phyloP scores from a whole-genome alignment of 2,888 invertebrate genomes.

The Parnassius smintheus region DNA sequence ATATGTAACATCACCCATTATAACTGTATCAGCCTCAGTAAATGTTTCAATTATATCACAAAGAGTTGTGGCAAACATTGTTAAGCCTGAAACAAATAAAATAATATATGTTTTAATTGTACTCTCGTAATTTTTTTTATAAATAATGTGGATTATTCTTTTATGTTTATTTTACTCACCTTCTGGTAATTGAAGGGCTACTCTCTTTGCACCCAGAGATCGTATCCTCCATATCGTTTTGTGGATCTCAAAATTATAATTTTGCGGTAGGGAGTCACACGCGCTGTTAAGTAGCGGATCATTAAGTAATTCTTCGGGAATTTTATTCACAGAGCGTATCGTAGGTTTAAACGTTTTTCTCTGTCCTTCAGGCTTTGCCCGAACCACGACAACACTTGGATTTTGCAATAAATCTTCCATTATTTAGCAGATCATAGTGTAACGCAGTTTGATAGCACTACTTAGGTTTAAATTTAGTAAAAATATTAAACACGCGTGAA shows the following conservation, averaged over 20 bases:
- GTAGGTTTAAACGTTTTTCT: constrained; percentile 90
- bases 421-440: constrained; percentile 25
- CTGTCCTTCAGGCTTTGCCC: constrained; percentile 86
- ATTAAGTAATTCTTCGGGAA: constrained; percentile 89
- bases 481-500: constrained; percentile 64
- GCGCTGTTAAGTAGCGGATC: constrained; percentile 87
- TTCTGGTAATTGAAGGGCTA: constrained; percentile 98
- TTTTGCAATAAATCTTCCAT: constrained; percentile 63
- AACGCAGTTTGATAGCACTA: constrained; percentile 1
- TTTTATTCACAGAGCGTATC: constrained; percentile 86
- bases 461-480: constrained; percentile 46
- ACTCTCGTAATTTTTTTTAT: too few relatives aligned
- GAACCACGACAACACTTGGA: constrained; percentile 83
- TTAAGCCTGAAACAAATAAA: constrained; percentile 75
- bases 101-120: background rate
- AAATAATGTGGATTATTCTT: too few relatives aligned
- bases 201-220: constrained; percentile 90
- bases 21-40: constrained; percentile 93
- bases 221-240: constrained; percentile 98
- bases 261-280: constrained; percentile 89
- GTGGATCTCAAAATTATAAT: constrained; percentile 99
- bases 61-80: constrained; percentile 95
- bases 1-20: constrained; percentile 99
- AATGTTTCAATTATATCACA: constrained; percentile 96
- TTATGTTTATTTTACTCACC: constrained; percentile 60